These are phyloP conservation scores for Pelvicachromis taeniatus DNA, from an alignment of 2,113 vertebrate genomes.

Conservation along the genomic window DNA sequence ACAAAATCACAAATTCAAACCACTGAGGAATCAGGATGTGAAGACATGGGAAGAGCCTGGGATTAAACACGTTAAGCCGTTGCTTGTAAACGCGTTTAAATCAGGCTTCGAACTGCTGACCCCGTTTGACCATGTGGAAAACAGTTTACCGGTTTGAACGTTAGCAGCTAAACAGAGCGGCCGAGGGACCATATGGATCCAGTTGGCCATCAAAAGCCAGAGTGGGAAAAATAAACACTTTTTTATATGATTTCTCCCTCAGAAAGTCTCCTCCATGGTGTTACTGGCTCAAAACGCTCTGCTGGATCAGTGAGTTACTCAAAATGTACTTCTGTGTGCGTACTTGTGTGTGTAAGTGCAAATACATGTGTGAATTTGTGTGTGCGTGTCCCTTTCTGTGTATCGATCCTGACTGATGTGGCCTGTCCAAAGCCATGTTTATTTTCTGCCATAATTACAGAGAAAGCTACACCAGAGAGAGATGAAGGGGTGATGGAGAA, in stretches of 20 bases:
- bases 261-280: neutral
- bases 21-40: neutral
- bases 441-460: slow-evolving; percentile 33
- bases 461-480: neutral
- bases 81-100: slow-evolving; percentile 21
- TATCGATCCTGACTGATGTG: slow-evolving; percentile 41
- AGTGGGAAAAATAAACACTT: slow-evolving; percentile 54
- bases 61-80: slow-evolving; percentile 5
- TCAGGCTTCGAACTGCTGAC: slow-evolving; percentile 20
- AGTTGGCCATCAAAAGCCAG: slow-evolving; percentile 55
- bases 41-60: neutral
- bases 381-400: neutral
- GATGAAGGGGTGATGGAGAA: neutral
- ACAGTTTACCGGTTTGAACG: slow-evolving; percentile 41
- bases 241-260: slow-evolving; percentile 41
- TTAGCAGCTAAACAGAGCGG: slow-evolving; percentile 11
- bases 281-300: neutral
- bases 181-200: slow-evolving; percentile 46
- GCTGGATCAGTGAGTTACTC: neutral
- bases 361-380: neutral
- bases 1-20: neutral
- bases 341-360: neutral
- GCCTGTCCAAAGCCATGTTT: slow-evolving; percentile 25
- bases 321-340: neutral
- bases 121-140: slow-evolving; percentile 31